phyloP scores from a whole-genome alignment of 2,888 invertebrate species.

The Coelinius sp. region DNA sequence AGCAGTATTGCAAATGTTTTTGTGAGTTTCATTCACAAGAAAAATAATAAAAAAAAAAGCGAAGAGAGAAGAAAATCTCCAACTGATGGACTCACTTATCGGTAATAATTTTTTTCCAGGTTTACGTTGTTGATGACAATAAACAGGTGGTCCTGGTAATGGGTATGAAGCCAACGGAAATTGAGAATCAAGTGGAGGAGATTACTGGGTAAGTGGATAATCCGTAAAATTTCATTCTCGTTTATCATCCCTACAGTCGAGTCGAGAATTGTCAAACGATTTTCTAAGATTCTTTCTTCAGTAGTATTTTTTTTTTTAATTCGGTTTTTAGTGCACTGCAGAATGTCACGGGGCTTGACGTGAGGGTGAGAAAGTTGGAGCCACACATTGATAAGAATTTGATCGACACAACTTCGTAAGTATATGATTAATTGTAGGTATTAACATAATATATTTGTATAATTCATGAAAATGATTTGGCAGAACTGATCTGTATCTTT shows the following conservation, averaged over 20 bases:
- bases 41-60: not conserved
- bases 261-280: slow-evolving; percentile 12
- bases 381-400: slow-evolving; percentile 79
- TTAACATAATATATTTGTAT: slow-evolving; percentile 23
- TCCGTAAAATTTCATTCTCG: not conserved
- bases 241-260: not conserved
- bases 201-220: slow-evolving; percentile 75
- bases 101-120: slow-evolving; percentile 70
- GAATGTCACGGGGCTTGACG: slow-evolving; percentile 83
- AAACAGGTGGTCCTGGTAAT: slow-evolving; percentile 86
- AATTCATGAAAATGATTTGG: not conserved
- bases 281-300: not conserved
- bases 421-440: slow-evolving; percentile 48
- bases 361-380: slow-evolving; percentile 83
- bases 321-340: slow-evolving; percentile 74
- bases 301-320: not conserved
- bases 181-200: slow-evolving; percentile 80
- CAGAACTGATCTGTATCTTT: slow-evolving; percentile 88
- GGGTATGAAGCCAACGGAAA: slow-evolving; percentile 82
- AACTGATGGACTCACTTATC: not conserved
- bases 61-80: not conserved
- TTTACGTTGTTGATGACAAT: slow-evolving; percentile 86
- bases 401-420: slow-evolving; percentile 80
- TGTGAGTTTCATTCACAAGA: slow-evolving; percentile 73
- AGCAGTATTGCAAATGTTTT: slow-evolving; percentile 90